Evolutionary conservation across 2,113 vertebrate species (phyloP).

Genomic region (Isurus oxyrinchus): DNA sequence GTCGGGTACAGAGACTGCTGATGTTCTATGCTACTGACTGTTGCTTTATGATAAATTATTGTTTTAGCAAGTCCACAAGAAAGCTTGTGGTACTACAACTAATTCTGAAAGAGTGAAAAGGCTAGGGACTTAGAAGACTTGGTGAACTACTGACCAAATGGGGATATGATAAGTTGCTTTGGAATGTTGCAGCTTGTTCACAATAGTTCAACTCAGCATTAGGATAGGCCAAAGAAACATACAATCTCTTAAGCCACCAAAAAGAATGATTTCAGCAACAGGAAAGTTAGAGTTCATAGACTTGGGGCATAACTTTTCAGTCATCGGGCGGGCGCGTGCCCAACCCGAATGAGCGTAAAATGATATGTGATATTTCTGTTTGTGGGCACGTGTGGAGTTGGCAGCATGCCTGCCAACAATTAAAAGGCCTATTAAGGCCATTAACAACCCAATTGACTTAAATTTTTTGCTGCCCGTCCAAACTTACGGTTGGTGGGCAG

Average conservation of each 20-base stretch:
- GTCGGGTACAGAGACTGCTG: not conserved
- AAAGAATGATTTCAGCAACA: not conserved
- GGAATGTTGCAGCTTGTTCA: not conserved
- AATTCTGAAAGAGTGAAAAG: not conserved
- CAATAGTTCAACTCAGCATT: not conserved
- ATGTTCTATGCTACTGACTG: not conserved
- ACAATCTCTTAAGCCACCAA: not conserved
- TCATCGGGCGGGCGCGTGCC: too few species aligned
- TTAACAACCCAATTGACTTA: too few species aligned
- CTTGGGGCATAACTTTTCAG: too few species aligned
- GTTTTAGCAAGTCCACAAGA: not conserved
- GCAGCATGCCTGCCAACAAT: too few species aligned
- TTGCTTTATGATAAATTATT: not conserved
- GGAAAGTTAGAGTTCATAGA: not conserved
- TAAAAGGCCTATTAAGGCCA: too few species aligned
- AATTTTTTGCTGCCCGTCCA: too few species aligned
- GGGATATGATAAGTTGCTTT: not conserved
- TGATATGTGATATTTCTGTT: too few species aligned
- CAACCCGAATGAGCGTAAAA: too few species aligned
- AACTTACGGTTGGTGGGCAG: too few species aligned
- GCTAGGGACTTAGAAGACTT: not conserved
- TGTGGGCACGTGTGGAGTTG: too few species aligned
- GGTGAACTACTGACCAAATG: not conserved
- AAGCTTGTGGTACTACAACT: not conserved
- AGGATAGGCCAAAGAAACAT: not conserved